These are phyloP conservation scores for Linepithema humile DNA, from an alignment of 1,140 invertebrate genomes.

Conservation along the genomic window DNA sequence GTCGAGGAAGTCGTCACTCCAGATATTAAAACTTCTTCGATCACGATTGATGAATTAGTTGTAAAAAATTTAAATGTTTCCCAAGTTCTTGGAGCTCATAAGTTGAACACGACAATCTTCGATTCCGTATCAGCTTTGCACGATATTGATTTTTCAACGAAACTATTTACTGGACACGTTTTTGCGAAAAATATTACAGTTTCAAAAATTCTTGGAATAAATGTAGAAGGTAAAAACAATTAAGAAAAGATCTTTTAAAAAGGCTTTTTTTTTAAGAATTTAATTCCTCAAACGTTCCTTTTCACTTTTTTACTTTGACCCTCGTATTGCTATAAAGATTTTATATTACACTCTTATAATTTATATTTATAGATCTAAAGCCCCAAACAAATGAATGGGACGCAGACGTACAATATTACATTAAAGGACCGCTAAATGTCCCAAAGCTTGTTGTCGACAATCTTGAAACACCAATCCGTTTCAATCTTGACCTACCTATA, in stretches of 20 bases:
- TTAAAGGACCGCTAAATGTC: slow-evolving; percentile 57
- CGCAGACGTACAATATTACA: slow-evolving; percentile 4
- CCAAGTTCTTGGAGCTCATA: slow-evolving; percentile 59
- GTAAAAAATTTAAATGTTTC: slow-evolving; percentile 59
- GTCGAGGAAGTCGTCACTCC: slow-evolving; percentile 26
- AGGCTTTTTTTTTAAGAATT: no score
- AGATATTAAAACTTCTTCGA: slow-evolving; percentile 62
- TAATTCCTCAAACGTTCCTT: no score
- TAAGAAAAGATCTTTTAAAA: no score
- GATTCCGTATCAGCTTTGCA: slow-evolving; percentile 50
- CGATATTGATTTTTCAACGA: slow-evolving; percentile 37
- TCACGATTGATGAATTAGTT: slow-evolving; percentile 56
- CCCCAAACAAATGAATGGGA: slow-evolving; percentile 58
- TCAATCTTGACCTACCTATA: slow-evolving; percentile 57
- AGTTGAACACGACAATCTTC: slow-evolving; percentile 43
- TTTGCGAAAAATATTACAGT: slow-evolving; percentile 49
- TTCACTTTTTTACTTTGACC: no score
- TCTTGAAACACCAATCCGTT: slow-evolving; percentile 38
- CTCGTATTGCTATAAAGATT: neutral
- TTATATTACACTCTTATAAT: neutral
- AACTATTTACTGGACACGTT: slow-evolving; percentile 51
- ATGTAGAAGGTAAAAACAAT: slow-evolving; percentile 42
- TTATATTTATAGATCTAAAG: slow-evolving; percentile 52
- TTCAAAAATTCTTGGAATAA: neutral
- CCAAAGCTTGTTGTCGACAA: slow-evolving; percentile 51